Evolutionary conservation across 2,797 vertebrate species (phyloP).

Genomic region (Alosa sapidissima): DNA sequence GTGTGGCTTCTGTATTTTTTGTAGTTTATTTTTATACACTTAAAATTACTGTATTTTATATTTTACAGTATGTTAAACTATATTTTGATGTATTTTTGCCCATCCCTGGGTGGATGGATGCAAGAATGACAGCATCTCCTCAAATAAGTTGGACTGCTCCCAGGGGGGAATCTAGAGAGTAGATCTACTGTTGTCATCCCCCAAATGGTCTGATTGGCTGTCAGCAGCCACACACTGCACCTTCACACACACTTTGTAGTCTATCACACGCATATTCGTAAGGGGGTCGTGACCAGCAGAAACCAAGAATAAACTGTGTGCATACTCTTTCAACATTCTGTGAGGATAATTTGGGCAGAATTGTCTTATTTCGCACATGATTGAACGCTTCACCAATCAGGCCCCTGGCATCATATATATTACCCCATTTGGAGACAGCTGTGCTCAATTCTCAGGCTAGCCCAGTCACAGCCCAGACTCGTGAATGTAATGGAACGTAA

Average conservation of each 20-base stretch:
- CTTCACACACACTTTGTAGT: no score
- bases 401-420: neutral
- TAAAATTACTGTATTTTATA: no score
- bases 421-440: constrained; percentile 15
- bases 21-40: no score
- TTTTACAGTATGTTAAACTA: no score
- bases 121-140: no score
- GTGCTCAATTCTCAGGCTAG: neutral
- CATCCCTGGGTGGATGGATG: no score
- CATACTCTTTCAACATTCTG: neutral
- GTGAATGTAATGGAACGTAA: constrained; percentile 19
- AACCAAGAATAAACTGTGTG: no score
- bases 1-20: no score
- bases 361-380: constrained; percentile 17
- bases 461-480: constrained; percentile 11
- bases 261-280: neutral
- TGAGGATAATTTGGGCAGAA: neutral
- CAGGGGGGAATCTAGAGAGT: neutral
- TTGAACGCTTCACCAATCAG: neutral
- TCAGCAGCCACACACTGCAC: neutral
- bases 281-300: neutral
- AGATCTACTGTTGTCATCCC: neutral
- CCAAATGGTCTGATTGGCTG: neutral
- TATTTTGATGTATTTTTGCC: no score
- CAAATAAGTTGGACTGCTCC: no score